phyloP scores from a whole-genome alignment of 37 sponge, comb jelly and placozoan genomes.

The Cliona cf. orientalis region DNA sequence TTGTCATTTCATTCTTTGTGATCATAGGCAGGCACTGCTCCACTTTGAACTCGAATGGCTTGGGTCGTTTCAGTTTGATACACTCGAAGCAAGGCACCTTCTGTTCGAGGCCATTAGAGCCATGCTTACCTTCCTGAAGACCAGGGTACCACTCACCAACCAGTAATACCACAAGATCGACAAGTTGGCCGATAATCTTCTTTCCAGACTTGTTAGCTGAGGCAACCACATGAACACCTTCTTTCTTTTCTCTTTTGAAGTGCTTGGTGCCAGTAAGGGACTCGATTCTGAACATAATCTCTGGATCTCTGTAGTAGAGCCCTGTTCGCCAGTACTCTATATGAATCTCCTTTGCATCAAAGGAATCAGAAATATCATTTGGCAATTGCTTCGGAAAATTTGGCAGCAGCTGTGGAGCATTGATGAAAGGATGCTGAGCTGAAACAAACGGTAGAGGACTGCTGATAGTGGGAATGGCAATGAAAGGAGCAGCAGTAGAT shows the following conservation, averaged over 20 bases:
- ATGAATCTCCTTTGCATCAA: conserved; percentile 9
- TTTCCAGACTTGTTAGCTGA: conserved; percentile 61
- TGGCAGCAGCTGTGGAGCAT: conserved; percentile 13
- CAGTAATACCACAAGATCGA: conserved; percentile 71
- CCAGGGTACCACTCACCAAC: conserved; percentile 90
- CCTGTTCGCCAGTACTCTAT: conserved; percentile 77
- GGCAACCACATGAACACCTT: conserved; percentile 68
- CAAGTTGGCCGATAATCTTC: conserved; percentile 70
- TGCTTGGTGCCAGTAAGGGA: conserved; percentile 40
- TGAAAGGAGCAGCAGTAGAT: too few species aligned
- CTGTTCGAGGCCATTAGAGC: conserved; percentile 46
- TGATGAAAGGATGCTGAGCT: not conserved
- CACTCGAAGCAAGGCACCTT: conserved; percentile 75
- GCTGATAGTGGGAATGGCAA: too few species aligned
- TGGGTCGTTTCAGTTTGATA: conserved; percentile 8
- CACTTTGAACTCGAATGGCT: conserved; percentile 58
- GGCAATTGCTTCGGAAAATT: conserved; percentile 31
- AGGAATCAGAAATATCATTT: not conserved
- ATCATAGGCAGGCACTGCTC: conserved; percentile 40
- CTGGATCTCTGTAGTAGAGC: conserved; percentile 52
- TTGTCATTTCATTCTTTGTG: conserved; percentile 23
- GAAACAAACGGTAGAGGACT: too few species aligned
- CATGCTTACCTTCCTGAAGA: conserved; percentile 17
- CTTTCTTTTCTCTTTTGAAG: conserved; percentile 20
- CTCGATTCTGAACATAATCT: conserved; percentile 56